Conservation (phyloP, 2,888 invertebrate species). For the Pterostichus niger region DNA sequence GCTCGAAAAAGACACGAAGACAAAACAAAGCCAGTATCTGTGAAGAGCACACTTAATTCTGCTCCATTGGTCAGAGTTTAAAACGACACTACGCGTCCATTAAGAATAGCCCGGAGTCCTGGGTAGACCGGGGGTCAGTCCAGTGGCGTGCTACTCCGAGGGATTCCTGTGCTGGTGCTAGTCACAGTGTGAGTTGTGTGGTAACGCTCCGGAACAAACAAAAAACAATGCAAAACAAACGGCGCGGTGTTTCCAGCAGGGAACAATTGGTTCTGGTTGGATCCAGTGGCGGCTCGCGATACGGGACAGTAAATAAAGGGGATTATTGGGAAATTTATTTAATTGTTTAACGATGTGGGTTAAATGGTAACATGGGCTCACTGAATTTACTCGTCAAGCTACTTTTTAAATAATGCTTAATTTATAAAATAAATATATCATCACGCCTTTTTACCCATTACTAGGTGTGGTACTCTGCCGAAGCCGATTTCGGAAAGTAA, state of each 20-base stretch:
- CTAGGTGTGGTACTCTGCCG: too few relatives aligned
- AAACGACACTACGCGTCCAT: conserved; percentile 51
- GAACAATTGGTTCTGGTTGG: conserved; percentile 23
- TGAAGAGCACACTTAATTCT: conserved; percentile 47
- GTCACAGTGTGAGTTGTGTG: conserved; percentile 36
- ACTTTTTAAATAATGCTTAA: too few relatives aligned
- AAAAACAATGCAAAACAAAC: conserved; percentile 50
- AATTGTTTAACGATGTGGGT: conserved; percentile 19
- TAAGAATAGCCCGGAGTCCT: conserved; percentile 8
- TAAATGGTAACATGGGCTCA: background rate
- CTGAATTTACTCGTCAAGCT: too few relatives aligned
- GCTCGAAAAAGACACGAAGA: conserved; percentile 10
- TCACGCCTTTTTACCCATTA: too few relatives aligned
- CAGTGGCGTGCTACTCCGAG: conserved; percentile 22
- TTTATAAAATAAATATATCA: too few relatives aligned
- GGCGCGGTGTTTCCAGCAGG: background rate
- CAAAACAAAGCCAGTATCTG: conserved; percentile 44
- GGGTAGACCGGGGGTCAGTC: conserved; percentile 19
- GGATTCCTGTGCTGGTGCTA: background rate
- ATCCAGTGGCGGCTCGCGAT: conserved; percentile 23
- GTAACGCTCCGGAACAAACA: conserved; percentile 5
- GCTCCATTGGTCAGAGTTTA: conserved; percentile 52
- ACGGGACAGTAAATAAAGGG: conserved; percentile 28
- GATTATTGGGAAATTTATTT: conserved; percentile 4
- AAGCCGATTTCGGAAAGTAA: too few relatives aligned